Conservation (phyloP, 2,797 vertebrate genomes). For the Sebastes goodei region DNA sequence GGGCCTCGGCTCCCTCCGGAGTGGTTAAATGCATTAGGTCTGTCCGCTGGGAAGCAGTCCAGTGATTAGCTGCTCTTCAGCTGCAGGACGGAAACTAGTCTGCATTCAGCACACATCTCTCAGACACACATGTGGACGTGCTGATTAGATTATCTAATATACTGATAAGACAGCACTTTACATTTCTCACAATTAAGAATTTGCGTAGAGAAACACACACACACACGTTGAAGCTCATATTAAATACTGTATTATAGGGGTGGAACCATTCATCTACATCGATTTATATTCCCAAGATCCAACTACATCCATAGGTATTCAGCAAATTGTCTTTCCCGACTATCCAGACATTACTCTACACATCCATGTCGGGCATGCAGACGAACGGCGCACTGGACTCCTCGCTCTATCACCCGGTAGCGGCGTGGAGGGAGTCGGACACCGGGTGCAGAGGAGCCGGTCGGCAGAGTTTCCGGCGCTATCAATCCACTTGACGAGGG, state of each 20-base stretch:
- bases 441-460: too few species aligned
- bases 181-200: not conserved
- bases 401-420: too few species aligned
- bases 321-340: too few species aligned
- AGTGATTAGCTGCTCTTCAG: slow-evolving; percentile 69
- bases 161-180: not conserved
- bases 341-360: too few species aligned
- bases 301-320: too few species aligned
- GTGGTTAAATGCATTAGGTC: slow-evolving; percentile 64
- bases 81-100: slow-evolving; percentile 31
- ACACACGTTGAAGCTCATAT: not conserved
- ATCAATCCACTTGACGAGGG: too few species aligned
- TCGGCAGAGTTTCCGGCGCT: too few species aligned
- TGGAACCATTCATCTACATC: too few species aligned
- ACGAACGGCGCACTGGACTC: too few species aligned
- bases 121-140: slow-evolving; percentile 1
- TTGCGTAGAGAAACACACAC: not conserved
- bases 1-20: slow-evolving; percentile 60
- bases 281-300: too few species aligned
- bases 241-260: not conserved
- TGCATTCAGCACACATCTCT: slow-evolving; percentile 30
- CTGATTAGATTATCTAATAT: slow-evolving; percentile 2
- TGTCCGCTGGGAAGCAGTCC: slow-evolving; percentile 58
- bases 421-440: too few species aligned
- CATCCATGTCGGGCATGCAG: too few species aligned